Conservation (phyloP, 2,797 vertebrate genomes). For the Sebastolobus alascanus region DNA sequence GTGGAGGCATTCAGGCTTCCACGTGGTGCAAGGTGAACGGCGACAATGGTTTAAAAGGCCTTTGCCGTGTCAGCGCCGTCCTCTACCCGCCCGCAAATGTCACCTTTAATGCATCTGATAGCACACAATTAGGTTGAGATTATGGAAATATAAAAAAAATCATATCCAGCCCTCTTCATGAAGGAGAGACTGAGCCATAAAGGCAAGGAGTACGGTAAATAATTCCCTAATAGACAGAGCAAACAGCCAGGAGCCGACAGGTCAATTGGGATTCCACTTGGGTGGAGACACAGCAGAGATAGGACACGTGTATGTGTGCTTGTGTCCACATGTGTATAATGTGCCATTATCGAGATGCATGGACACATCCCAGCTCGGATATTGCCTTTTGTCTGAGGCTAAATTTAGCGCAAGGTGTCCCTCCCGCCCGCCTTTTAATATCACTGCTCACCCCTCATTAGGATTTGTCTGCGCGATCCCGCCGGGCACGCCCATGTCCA, state of each 20-base stretch:
- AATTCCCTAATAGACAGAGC: conserved; percentile 42
- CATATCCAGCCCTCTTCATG: conserved; percentile 7
- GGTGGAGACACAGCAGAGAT: conserved; percentile 11
- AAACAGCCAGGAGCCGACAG: conserved; percentile 36
- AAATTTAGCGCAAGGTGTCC: conserved; percentile 72
- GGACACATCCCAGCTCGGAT: conserved; percentile 41
- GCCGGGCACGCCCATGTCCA: conserved; percentile 13
- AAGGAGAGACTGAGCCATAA: conserved; percentile 16
- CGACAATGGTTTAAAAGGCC: conserved; percentile 24
- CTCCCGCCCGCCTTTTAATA: conserved; percentile 51
- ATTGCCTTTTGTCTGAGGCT: conserved; percentile 66
- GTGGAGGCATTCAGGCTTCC: background rate
- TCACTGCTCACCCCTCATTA: conserved; percentile 61
- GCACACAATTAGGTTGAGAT: conserved; percentile 51
- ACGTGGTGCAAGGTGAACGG: conserved; percentile 19
- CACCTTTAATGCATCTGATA: conserved; percentile 54
- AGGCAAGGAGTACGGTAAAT: conserved; percentile 48
- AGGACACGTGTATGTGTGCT: background rate
- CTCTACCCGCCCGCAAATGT: conserved; percentile 54
- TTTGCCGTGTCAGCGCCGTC: conserved; percentile 43
- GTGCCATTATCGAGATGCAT: conserved; percentile 37
- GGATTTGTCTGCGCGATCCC: conserved; percentile 47
- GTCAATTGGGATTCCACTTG: conserved; percentile 49
- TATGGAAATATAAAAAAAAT: conserved; percentile 39
- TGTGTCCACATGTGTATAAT: background rate